These are phyloP conservation scores for Acanthoscelides obtectus DNA, from an alignment of 2,888 invertebrate genomes.

Conservation along the genomic window DNA sequence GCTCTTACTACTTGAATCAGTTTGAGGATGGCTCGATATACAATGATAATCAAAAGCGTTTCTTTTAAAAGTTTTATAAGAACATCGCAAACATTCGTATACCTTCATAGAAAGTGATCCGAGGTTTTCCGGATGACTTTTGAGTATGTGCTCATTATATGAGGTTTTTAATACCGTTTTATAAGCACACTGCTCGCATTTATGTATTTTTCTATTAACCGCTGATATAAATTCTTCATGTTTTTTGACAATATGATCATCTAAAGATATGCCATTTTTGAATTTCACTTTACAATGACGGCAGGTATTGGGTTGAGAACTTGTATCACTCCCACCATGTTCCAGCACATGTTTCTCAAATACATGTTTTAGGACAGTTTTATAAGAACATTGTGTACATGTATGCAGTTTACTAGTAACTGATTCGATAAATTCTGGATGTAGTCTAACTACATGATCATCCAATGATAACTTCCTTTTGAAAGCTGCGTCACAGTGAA, in stretches of 20 bases:
- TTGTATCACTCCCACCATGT: neutral
- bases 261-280: neutral
- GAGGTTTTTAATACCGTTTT: too few relatives aligned
- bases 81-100: too few relatives aligned
- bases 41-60: too few relatives aligned
- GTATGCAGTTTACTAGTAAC: neutral
- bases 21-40: too few relatives aligned
- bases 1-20: too few relatives aligned
- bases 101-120: too few relatives aligned
- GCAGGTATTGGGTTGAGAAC: neutral
- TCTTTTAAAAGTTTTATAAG: too few relatives aligned
- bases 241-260: neutral
- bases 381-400: neutral
- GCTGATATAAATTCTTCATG: too few relatives aligned
- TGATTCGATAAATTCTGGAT: neutral
- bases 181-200: too few relatives aligned
- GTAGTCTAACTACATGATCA: neutral
- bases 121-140: too few relatives aligned
- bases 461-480: neutral
- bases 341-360: neutral
- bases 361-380: neutral
- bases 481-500: neutral
- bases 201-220: too few relatives aligned
- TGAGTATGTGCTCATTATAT: too few relatives aligned
- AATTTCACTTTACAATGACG: neutral